These are phyloP conservation scores for Lithophane semibrunnea DNA, from an alignment of 2,888 invertebrate species.

Conservation along the genomic window DNA sequence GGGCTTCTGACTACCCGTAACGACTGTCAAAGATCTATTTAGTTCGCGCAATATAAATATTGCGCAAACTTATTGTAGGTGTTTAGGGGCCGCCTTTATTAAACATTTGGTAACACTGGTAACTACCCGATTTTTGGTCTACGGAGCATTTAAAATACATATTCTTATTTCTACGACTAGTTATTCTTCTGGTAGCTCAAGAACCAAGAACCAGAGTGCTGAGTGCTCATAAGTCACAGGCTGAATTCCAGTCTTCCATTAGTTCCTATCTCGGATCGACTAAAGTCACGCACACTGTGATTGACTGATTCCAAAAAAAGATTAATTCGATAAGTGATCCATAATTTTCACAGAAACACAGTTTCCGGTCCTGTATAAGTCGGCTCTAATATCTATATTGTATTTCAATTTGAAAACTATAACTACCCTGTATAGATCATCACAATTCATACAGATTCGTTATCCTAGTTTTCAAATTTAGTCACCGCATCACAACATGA, in stretches of 20 bases:
- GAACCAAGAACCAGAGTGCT: background rate
- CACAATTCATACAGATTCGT: background rate
- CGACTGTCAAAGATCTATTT: too few relatives aligned
- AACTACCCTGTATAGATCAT: background rate
- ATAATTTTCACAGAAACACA: too few relatives aligned
- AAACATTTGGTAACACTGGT: background rate
- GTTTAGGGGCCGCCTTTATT: too few relatives aligned
- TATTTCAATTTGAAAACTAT: background rate
- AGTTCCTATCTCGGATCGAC: background rate
- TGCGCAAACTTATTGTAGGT: background rate
- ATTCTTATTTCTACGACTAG: background rate
- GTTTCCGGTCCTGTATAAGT: too few relatives aligned
- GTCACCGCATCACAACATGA: background rate
- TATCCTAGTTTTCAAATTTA: background rate
- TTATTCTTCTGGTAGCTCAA: background rate
- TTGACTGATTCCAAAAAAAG: too few relatives aligned
- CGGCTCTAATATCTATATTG: background rate
- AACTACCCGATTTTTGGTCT: background rate
- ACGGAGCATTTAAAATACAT: background rate
- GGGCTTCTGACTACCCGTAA: too few relatives aligned
- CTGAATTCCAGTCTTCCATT: background rate
- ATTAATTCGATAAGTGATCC: too few relatives aligned
- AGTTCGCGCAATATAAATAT: background rate
- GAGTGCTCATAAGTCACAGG: background rate
- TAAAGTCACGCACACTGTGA: background rate